Conservation (phyloP, 35 echinoderm and acorn worm species). For the Apostichopus californicus region DNA sequence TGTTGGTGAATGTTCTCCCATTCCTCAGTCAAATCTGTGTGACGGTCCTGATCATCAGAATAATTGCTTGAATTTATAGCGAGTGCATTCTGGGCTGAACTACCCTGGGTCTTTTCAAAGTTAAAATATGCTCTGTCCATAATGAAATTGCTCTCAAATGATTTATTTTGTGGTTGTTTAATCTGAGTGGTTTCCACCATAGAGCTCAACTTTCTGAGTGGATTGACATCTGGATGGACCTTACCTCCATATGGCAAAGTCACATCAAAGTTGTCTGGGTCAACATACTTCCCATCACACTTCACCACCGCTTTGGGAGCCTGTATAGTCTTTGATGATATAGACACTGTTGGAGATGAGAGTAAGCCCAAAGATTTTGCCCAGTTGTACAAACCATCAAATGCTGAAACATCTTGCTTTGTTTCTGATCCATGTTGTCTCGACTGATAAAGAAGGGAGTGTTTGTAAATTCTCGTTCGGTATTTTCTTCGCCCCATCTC, state of each 20-base stretch:
- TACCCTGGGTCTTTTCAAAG: slow-evolving; percentile 38
- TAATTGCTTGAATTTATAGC: slow-evolving; percentile 1
- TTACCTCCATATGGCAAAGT: slow-evolving; percentile 47
- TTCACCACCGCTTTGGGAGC: slow-evolving; percentile 43
- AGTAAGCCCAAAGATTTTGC: slow-evolving; percentile 44
- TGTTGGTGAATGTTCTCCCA: neutral
- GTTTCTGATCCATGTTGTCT: neutral
- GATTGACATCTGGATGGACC: slow-evolving; percentile 32
- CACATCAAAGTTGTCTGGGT: slow-evolving; percentile 51
- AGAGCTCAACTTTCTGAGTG: slow-evolving; percentile 47
- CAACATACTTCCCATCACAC: slow-evolving; percentile 54
- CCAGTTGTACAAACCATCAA: slow-evolving; percentile 52
- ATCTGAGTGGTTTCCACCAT: slow-evolving; percentile 54
- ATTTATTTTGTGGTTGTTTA: slow-evolving; percentile 33
- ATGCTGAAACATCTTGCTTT: slow-evolving; percentile 15
- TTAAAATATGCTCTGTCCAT: slow-evolving; percentile 58
- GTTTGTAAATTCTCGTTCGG: slow-evolving; percentile 28
- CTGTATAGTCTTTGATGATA: slow-evolving; percentile 16
- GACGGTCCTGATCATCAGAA: neutral
- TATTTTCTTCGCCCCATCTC: slow-evolving; percentile 27
- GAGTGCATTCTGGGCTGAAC: neutral
- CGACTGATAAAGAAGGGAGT: slow-evolving; percentile 38
- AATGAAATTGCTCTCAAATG: slow-evolving; percentile 57
- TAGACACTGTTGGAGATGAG: slow-evolving; percentile 6
- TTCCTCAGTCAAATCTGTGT: neutral